phyloP scores from a whole-genome alignment of 2,113 vertebrate genomes.

The Paraplagusia blochii region DNA sequence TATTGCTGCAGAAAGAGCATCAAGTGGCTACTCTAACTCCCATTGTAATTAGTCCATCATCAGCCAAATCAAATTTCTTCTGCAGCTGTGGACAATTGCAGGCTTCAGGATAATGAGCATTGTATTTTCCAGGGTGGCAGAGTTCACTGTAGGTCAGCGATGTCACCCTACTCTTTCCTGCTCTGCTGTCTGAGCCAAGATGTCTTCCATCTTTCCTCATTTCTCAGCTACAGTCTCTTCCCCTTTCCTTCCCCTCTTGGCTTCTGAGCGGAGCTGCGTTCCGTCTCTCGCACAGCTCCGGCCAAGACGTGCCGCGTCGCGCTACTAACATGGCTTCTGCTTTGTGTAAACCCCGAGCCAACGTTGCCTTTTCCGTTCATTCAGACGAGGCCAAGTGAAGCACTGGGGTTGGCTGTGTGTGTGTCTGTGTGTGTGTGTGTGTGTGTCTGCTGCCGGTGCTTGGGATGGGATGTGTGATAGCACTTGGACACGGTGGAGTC shows the following conservation, averaged over 20 bases:
- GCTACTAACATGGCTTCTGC: constrained; percentile 38
- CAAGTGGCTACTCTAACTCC: background rate
- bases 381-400: constrained; percentile 42
- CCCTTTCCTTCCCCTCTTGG: constrained; percentile 58
- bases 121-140: constrained; percentile 40
- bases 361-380: constrained; percentile 59
- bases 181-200: constrained; percentile 45
- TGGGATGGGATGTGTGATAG: constrained; percentile 31
- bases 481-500: constrained; percentile 24
- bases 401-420: constrained; percentile 30
- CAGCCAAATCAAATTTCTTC: constrained; percentile 11
- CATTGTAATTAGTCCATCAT: background rate
- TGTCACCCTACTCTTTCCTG: constrained; percentile 45
- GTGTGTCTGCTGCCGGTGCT: constrained; percentile 30
- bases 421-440: too few relatives aligned
- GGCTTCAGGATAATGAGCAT: background rate
- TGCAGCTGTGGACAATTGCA: constrained; percentile 24
- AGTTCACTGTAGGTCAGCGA: constrained; percentile 19
- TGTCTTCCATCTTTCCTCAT: constrained; percentile 41
- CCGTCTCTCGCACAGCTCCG: constrained; percentile 1
- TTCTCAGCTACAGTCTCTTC: constrained; percentile 45
- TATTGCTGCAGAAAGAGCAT: too few relatives aligned
- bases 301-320: constrained; percentile 15
- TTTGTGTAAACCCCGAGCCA: constrained; percentile 38
- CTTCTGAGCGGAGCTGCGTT: constrained; percentile 19